These are phyloP conservation scores for Aramus guarauna DNA, from an alignment of 2,113 vertebrate genomes.

Conservation along the genomic window DNA sequence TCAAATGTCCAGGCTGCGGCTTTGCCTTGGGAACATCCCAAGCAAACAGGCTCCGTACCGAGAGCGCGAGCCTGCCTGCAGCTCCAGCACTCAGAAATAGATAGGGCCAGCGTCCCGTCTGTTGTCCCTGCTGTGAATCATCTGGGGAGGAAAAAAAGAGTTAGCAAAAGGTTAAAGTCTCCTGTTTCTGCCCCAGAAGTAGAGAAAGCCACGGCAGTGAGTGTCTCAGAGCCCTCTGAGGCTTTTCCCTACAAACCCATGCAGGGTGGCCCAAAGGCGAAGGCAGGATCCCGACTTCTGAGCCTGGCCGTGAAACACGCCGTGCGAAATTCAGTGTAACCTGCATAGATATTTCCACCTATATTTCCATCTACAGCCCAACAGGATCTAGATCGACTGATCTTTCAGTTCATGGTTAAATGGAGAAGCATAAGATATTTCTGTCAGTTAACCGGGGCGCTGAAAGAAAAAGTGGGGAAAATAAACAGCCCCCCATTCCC, in stretches of 20 bases:
- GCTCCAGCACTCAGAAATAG: neutral
- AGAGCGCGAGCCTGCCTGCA: neutral
- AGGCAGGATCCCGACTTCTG: neutral
- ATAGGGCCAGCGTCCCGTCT: neutral
- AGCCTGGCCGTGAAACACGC: fast-evolving
- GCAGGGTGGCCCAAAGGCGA: fast-evolving
- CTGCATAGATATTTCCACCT: neutral
- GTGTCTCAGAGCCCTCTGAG: neutral
- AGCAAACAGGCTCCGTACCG: neutral
- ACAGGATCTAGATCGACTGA: neutral
- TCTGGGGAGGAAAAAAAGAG: neutral
- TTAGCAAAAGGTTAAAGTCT: neutral
- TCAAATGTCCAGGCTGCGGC: neutral
- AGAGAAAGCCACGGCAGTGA: neutral
- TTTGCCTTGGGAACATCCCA: neutral
- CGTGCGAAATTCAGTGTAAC: neutral
- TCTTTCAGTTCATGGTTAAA: neutral
- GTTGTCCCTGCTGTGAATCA: neutral
- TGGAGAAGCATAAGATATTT: neutral
- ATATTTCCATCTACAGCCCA: neutral
- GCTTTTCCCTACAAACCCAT: neutral
- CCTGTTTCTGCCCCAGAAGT: neutral
- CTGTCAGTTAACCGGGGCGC: neutral
- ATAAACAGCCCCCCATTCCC: neutral
- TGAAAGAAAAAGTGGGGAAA: neutral